Evolutionary conservation across 2,797 vertebrate genomes (phyloP).

Genomic region (Ptychobarbus kaznakovi): DNA sequence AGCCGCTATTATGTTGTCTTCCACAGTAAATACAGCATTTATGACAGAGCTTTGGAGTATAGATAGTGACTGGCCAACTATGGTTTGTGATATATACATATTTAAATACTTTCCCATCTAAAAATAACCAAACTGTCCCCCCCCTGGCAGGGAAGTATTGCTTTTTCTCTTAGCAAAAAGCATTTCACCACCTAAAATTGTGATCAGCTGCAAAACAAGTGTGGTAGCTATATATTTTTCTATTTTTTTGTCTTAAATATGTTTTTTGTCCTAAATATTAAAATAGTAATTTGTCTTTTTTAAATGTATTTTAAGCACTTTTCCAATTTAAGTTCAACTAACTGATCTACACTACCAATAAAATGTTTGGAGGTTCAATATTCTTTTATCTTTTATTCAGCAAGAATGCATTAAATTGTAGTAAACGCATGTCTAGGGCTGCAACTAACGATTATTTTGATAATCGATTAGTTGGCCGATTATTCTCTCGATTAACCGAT

Average conservation of each 20-base stretch:
- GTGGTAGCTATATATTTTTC: not conserved
- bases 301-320: not conserved
- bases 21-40: slow-evolving; percentile 1
- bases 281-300: not conserved
- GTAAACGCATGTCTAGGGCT: not conserved
- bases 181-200: not conserved
- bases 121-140: slow-evolving; percentile 18
- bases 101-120: slow-evolving; percentile 46
- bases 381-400: no score
- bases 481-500: no score
- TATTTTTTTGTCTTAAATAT: not conserved
- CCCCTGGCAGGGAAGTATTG: slow-evolving; percentile 24
- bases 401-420: not conserved
- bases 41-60: slow-evolving; percentile 6
- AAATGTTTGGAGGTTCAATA: not conserved
- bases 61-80: slow-evolving; percentile 22
- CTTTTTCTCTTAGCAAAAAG: slow-evolving; percentile 4
- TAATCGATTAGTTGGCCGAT: no score
- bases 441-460: no score
- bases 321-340: not conserved
- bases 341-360: not conserved
- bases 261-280: not conserved
- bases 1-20: not conserved
- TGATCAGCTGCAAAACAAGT: slow-evolving; percentile 2
- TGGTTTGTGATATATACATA: slow-evolving; percentile 31